Evolutionary conservation across 2,797 vertebrate species (phyloP), one percentile per base, ranked within the genome.

Genomic region (Stomatorhinus walkeri): DNA sequence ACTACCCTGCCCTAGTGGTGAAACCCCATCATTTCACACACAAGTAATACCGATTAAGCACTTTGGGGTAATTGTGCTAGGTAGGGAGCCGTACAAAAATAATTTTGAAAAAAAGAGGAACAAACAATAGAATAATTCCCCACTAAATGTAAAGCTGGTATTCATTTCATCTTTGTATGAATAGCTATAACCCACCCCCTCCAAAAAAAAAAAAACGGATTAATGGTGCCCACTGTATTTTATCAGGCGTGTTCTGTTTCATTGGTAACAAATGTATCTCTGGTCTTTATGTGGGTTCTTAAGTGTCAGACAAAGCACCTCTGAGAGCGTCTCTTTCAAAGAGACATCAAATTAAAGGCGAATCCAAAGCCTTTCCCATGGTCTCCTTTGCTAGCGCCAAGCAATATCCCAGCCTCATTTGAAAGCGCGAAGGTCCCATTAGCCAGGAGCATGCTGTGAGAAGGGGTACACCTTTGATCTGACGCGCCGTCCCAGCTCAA

Each of bases 241-340:
- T 88, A 87, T 90, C 89, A 40, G 85, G 89, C 89, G 14, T 40
- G 79, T 90, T 89, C 24, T 87, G 90, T 94, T 93, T 92, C 91
- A 90, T 89, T 91, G 90, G 90, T 87, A 91, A 91, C 91, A 93
- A 94, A 94, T 92, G 90, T 64, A 76, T 89, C 92, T 94, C 93
- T 94, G 91, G 93, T 94, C 92, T 93, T 91, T 91, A 92, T 89
- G 79, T 61, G 10, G 88, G 88, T 92, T 94, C 92, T 91, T 93
- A 93, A 93, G 93, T 93, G 90, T 91, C 90, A 92, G 92, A 94
- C 92, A 92, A 92, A 90, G 92, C 90, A 88, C 90, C 90, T 91
- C 91, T 89, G 87, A 88, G 79, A 88, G 86, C 89, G 91, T 83
- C 90, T 91, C 87, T 92, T 92, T 93, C 90, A 93, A 91, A 93